Base-by-base conservation (phyloP, 2,888 invertebrate species). In the Halocaridina rubra region DNA sequence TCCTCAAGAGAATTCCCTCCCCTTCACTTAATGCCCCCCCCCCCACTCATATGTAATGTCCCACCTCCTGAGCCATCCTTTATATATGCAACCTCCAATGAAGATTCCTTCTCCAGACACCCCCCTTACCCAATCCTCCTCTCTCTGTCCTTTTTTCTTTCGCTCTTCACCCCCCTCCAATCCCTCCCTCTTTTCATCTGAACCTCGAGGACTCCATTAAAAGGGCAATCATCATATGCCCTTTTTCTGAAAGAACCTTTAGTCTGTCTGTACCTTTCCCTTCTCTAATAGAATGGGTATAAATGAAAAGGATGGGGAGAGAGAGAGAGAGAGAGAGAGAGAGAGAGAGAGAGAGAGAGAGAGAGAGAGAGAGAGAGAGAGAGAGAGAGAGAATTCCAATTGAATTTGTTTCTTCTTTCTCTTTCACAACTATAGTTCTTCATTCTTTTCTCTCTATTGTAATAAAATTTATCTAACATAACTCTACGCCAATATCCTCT, bases 161-260 rank as follows among this genome's bases (percentile, higher is more conserved):
- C 19, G 22, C 13, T 29, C 10, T 8, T 71, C 29, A 3, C 22
- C 46, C 19, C 3, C 74, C 22, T 22, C 29, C 39, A 8, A 2
- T 74, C 22, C 0, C 24, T 0, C 3, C 46, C 74, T 27, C 7
- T 74, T 33, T 46, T 72, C 33, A 22, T 75, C 46, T 16, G 19
- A 4, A 16, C 29, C 74, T 46, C 13, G 24, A 16, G 22, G 13
- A 3, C 57, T 29, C 71, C 80, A 72, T 80, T 80, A 80, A 80
- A 80, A 80, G 80, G 59, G 32, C 80, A 59, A 80, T 80, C 80
- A 72, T 33, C 57, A 53, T 80, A 59, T 59, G 71, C 24, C 72
- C 80, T 80, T 80, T 79, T n/a, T 80, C 57, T 30, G 30, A 19
- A 24, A 16, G 71, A 39, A 8, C 7, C 72, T 59, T 78, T 22